Conservation (phyloP, 2,797 vertebrate genomes). For the Meriones psammophilus region DNA sequence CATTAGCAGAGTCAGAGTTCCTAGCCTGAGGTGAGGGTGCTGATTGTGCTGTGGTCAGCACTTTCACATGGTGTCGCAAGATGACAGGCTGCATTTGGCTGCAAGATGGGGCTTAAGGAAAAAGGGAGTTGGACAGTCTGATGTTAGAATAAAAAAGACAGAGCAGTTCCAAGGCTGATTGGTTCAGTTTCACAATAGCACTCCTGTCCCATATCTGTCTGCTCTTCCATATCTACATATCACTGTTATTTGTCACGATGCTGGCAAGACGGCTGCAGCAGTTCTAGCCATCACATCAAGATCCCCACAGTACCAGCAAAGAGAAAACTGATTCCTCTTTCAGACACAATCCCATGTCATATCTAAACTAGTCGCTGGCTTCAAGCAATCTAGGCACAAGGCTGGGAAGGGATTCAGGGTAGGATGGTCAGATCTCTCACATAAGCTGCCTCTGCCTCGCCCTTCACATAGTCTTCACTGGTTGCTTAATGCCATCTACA, state of each 20-base stretch:
- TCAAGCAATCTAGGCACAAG: not conserved
- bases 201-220: not conserved
- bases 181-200: no score
- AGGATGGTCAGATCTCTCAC: not conserved
- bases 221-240: not conserved
- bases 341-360: no score
- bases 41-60: rapidly evolving
- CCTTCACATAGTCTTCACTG: not conserved
- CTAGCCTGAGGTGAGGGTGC: not conserved
- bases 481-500: rapidly evolving
- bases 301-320: not conserved
- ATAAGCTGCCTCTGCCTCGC: rapidly evolving
- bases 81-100: not conserved
- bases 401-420: not conserved
- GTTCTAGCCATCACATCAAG: not conserved
- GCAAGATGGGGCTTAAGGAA: not conserved
- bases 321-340: not conserved
- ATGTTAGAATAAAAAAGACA: not conserved
- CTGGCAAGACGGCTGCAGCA: not conserved
- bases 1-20: not conserved
- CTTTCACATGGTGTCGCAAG: not conserved
- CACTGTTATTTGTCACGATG: not conserved
- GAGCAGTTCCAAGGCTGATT: not conserved
- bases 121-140: not conserved
- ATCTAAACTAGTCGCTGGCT: not conserved